Percentiles rank a stretch among this genome's conserved stretches.
Evolutionary conservation across 1,140 invertebrate species (phyloP).

Genomic region (Conus betulinus): DNA sequence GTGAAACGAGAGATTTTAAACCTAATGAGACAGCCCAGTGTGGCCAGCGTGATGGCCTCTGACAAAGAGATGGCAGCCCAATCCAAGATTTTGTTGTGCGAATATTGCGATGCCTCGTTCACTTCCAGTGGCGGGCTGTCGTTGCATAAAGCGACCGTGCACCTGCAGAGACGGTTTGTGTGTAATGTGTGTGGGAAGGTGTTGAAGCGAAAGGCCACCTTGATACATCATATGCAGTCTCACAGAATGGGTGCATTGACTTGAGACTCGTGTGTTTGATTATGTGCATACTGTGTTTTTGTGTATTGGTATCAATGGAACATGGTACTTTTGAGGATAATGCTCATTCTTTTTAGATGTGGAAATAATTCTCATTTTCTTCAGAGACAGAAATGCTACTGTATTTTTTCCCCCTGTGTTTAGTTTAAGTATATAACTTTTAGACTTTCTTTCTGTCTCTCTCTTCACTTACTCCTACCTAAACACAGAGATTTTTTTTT

Average conservation of each 20-base stretch:
- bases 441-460: too few relatives aligned
- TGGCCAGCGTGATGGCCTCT: neutral
- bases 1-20: neutral
- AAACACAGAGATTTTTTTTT: too few relatives aligned
- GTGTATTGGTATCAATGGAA: too few relatives aligned
- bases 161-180: neutral
- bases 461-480: too few relatives aligned
- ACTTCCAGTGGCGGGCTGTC: neutral
- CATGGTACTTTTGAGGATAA: too few relatives aligned
- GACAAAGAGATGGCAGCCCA: neutral
- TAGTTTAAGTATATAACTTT: too few relatives aligned
- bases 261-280: neutral
- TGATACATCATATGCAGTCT: neutral
- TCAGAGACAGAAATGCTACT: too few relatives aligned
- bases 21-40: neutral
- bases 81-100: conserved; percentile 11
- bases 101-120: conserved; percentile 9
- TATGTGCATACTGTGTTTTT: too few relatives aligned
- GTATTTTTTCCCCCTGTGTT: too few relatives aligned
- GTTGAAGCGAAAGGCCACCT: neutral
- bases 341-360: too few relatives aligned
- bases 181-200: neutral
- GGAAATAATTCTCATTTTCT: too few relatives aligned
- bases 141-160: neutral
- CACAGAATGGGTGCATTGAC: neutral